Base-by-base conservation (phyloP, 2,113 vertebrate species). In the Tylochromis polylepis region DNA sequence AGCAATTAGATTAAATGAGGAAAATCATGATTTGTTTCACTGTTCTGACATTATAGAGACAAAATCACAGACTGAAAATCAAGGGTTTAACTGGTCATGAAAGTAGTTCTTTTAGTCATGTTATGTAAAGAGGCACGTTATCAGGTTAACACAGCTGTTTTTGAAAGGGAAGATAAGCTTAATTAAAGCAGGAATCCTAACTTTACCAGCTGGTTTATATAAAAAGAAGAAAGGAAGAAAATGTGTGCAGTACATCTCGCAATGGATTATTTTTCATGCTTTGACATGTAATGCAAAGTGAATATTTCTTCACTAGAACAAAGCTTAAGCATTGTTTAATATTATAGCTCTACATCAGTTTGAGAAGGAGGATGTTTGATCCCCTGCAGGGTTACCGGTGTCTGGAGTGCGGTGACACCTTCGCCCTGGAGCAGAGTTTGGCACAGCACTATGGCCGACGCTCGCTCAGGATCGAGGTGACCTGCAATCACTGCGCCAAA, bases 381-480 rank as follows among this genome's bases (percentile, higher is more conserved):
- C 18, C 96, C 0, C 95, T 0, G 36, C 94, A 96, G 0, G 98
- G 98, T 1, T 99, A 97, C 92, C 98, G 98, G 29, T 99, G 98
- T 94, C 92, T 99, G 57, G 98, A 99, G 94, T 99, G 98, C 0
- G 98, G 98, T 0, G 98, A 99, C 3, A 93, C 98, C 53, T 99
- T 99, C 7, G 97, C 98, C 0, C 79, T 99, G 95, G 98, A 99
- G 95, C 97, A 97, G 89, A 99, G 98, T 94, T 91, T 99, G 95
- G 97, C 97, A 0, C 96, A 98, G 6, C 98, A 99, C 95, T 99
- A 99, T 1, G 98, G 98, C 85, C 97, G 98, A 2, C 97, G 98
- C 12, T 99, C 98, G 70, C 97, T 99, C 95, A 96, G 98, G 81
- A 98, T 99, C 1, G 98, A 99, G 92, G 98, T 99, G 60, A 99